Conservation (phyloP, 2,797 vertebrate genomes). For the Odontamblyopus rebecca region DNA sequence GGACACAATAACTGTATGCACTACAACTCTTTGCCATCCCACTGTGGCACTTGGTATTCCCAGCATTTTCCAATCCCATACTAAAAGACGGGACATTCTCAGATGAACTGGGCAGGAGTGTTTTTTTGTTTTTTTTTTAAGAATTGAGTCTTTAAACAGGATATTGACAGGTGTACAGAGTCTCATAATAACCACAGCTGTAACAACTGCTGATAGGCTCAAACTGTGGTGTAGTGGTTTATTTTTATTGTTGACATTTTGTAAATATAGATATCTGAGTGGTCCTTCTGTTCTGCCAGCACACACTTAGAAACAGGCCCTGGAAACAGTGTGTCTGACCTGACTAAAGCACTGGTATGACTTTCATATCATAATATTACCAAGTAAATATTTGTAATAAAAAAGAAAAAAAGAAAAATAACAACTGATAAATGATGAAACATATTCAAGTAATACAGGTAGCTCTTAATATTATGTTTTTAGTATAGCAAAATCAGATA, state of each 20-base stretch:
- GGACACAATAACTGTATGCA: no score
- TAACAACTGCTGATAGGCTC: not conserved
- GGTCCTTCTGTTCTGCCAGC: conserved; percentile 1
- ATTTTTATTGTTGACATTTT: conserved; percentile 13
- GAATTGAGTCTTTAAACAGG: no score
- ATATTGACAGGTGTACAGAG: no score
- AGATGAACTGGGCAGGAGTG: no score
- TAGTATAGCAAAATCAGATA: no score
- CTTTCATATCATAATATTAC: not conserved
- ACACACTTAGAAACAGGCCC: conserved; percentile 5
- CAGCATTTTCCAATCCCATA: no score
- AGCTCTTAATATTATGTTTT: no score
- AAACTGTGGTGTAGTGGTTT: not conserved
- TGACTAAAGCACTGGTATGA: not conserved
- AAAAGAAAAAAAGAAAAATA: not conserved
- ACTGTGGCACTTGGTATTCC: no score
- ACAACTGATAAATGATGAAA: not conserved
- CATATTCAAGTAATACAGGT: not conserved
- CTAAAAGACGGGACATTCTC: no score
- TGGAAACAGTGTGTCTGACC: not conserved
- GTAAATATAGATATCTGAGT: not conserved
- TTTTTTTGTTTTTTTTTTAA: no score
- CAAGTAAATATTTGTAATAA: not conserved
- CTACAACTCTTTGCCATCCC: no score
- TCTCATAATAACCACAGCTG: no score